Percentiles rank a stretch among this genome's conserved stretches.
Conservation (phyloP, 2,888 invertebrate species). For the Athripsodes cinereus region DNA sequence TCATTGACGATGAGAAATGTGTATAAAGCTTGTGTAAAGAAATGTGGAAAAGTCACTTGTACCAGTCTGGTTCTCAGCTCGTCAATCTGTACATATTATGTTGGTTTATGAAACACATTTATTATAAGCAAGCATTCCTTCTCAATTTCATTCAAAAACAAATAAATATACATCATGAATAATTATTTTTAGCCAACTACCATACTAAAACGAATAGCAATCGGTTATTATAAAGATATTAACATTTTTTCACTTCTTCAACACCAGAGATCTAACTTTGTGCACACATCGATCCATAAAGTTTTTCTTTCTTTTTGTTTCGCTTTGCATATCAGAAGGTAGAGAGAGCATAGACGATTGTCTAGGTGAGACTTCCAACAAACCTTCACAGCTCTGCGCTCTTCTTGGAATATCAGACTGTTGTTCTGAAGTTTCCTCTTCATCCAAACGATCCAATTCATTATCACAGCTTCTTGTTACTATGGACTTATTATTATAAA, state of each 20-base stretch:
- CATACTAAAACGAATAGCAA: constrained; percentile 47
- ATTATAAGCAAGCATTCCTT: constrained; percentile 16
- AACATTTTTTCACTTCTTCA: constrained; percentile 31
- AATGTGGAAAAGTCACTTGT: too few species aligned
- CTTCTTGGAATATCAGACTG: constrained; percentile 36
- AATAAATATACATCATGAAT: constrained; percentile 18
- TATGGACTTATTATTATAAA: neutral
- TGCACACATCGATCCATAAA: constrained; percentile 82
- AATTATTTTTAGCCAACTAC: constrained; percentile 32
- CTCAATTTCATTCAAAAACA: constrained; percentile 6
- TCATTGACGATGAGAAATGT: too few species aligned
- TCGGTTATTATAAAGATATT: constrained; percentile 14
- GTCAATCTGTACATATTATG: too few species aligned
- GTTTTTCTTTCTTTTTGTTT: constrained; percentile 66
- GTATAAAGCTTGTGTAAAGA: too few species aligned
- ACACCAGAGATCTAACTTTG: constrained; percentile 72
- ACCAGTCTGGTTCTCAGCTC: too few species aligned
- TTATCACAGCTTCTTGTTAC: constrained; percentile 30
- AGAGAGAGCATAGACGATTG: constrained; percentile 52
- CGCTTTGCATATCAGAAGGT: constrained; percentile 51
- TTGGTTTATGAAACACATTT: too few species aligned
- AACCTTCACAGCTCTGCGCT: constrained; percentile 58
- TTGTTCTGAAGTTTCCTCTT: constrained; percentile 35
- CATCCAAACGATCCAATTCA: constrained; percentile 34
- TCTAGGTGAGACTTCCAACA: constrained; percentile 48